These are phyloP conservation scores for Physocephala rufipes DNA, from an alignment of 2,888 invertebrate genomes.

Conservation along the genomic window DNA sequence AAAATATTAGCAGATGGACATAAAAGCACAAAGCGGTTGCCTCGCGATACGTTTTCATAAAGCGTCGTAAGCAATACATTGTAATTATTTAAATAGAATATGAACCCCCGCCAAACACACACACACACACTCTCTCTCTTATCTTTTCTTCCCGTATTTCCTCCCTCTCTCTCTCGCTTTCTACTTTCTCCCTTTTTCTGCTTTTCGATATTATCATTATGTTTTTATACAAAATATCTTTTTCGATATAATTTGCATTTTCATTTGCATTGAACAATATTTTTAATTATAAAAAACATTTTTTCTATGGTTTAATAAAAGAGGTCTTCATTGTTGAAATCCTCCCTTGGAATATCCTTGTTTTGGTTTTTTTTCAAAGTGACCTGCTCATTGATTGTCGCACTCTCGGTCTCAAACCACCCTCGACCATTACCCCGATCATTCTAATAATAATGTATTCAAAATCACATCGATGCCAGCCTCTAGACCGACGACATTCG, in stretches of 20 bases:
- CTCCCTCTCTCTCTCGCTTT: no score
- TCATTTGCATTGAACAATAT: constrained; percentile 18
- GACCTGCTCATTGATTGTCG: background rate
- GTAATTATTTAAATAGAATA: no score
- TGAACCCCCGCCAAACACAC: no score
- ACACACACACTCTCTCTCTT: no score
- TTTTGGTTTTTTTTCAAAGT: no score
- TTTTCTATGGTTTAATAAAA: background rate
- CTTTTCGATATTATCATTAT: background rate
- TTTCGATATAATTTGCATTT: constrained; percentile 4
- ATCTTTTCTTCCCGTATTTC: no score
- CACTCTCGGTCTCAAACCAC: constrained; percentile 6
- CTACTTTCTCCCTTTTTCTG: background rate
- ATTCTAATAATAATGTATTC: constrained; percentile 13
- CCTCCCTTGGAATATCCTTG: no score
- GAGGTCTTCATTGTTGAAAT: no score
- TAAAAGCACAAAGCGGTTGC: no score
- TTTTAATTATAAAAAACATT: constrained; percentile 31
- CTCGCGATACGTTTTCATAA: no score
- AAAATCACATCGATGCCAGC: background rate
- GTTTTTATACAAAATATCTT: background rate
- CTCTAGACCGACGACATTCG: background rate
- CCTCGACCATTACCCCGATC: background rate
- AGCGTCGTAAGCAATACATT: no score
- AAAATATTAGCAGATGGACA: no score